Percentiles rank a stretch among this genome's conserved stretches.
Evolutionary conservation across 1,140 invertebrate species (phyloP).

Genomic region (Heliconius hewitsoni): DNA sequence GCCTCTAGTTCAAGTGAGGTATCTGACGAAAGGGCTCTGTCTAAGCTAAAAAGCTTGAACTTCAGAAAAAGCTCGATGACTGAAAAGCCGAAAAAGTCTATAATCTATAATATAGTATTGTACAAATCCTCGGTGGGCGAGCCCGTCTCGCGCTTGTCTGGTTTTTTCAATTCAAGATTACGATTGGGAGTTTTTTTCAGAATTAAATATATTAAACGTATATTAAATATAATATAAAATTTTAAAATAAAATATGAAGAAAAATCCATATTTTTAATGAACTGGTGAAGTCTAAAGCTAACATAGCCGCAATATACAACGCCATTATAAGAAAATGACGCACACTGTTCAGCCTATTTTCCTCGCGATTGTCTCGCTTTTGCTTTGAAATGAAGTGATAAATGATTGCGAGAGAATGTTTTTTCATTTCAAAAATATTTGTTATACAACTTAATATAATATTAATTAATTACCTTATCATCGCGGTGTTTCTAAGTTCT

Average conservation of each 20-base stretch:
- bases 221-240: neutral
- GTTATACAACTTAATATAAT: neutral
- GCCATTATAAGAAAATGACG: conserved; percentile 48
- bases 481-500: too few species aligned
- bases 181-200: too few species aligned
- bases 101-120: too few species aligned
- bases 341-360: conserved; percentile 48
- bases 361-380: conserved; percentile 34
- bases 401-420: conserved; percentile 22
- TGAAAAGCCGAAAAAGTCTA: too few species aligned
- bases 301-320: neutral
- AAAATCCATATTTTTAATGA: neutral
- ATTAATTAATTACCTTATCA: neutral
- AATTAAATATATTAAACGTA: too few species aligned
- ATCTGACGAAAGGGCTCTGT: too few species aligned
- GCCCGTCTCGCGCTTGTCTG: too few species aligned
- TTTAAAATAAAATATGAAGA: neutral
- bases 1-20: too few species aligned
- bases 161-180: too few species aligned
- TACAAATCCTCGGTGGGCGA: too few species aligned
- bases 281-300: conserved; percentile 8
- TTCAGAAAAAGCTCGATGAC: too few species aligned
- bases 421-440: conserved; percentile 17
- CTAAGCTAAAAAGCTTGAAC: too few species aligned
- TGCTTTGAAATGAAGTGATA: conserved; percentile 22